phyloP scores from a whole-genome alignment of 53 echinoderm and acorn worm species.

The Paracentrotus lividus region DNA sequence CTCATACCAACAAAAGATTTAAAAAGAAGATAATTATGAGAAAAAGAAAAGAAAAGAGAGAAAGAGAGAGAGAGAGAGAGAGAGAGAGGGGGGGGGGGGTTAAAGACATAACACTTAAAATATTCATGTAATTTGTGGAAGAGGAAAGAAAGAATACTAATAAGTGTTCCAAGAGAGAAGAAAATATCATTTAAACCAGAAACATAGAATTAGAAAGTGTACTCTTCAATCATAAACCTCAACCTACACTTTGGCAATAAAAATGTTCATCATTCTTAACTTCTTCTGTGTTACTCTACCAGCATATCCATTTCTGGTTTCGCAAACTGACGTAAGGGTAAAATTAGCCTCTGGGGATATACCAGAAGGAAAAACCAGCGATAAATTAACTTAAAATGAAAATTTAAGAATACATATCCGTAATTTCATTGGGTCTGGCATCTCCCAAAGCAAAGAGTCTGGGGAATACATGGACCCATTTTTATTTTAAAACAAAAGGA shows the following conservation, averaged over 20 bases:
- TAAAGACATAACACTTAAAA: background rate
- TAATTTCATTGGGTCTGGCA: no score
- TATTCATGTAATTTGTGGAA: background rate
- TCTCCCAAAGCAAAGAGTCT: no score
- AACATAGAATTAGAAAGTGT: background rate
- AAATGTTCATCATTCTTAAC: constrained; percentile 17
- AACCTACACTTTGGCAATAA: background rate
- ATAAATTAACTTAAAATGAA: no score
- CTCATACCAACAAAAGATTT: background rate
- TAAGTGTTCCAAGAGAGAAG: background rate
- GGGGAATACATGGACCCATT: no score
- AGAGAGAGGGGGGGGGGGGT: background rate
- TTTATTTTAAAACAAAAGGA: no score
- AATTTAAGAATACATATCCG: no score
- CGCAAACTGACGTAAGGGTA: no score
- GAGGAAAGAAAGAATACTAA: background rate
- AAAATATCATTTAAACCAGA: background rate
- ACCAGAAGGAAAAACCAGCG: no score
- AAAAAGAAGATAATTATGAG: background rate
- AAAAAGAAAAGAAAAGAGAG: background rate
- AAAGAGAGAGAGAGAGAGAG: background rate
- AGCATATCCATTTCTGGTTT: no score
- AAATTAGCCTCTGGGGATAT: no score
- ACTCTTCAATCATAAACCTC: no score
- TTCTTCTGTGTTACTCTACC: no score